phyloP scores from a whole-genome alignment of 2,113 vertebrate species.

The Sander vitreus region DNA sequence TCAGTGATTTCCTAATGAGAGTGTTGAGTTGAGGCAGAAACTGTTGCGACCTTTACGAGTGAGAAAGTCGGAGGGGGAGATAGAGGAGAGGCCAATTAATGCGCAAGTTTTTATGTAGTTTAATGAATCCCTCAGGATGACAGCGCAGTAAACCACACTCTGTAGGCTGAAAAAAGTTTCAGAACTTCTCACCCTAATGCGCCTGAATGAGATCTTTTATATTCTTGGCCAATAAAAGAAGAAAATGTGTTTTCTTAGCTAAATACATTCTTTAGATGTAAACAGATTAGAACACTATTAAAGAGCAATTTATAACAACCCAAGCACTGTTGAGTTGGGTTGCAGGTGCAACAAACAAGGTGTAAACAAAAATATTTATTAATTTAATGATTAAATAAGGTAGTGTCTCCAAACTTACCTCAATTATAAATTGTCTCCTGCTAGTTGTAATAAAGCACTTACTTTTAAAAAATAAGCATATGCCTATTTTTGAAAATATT shows the following conservation, averaged over 20 bases:
- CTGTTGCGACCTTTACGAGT: conserved; percentile 46
- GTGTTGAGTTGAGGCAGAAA: conserved; percentile 24
- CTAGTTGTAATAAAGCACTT: no score
- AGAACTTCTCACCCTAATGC: neutral
- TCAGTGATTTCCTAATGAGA: conserved; percentile 42
- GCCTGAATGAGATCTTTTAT: neutral
- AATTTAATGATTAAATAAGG: no score
- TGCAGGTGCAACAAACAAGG: neutral
- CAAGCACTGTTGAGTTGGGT: neutral
- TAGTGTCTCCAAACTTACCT: no score
- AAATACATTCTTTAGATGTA: neutral
- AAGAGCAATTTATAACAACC: neutral
- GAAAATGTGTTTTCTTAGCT: neutral
- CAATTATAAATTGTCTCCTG: no score
- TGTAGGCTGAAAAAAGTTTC: neutral
- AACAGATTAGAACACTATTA: neutral
- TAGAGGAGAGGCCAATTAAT: conserved; percentile 38
- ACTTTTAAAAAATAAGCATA: no score
- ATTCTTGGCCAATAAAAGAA: neutral
- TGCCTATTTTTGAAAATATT: no score
- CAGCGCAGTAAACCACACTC: conserved; percentile 4
- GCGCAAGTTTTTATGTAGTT: conserved; percentile 14
- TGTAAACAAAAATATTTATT: no score
- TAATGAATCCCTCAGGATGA: conserved; percentile 10
- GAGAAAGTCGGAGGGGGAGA: conserved; percentile 28